phyloP scores from a whole-genome alignment of 2,797 vertebrate species.

The Sternotherus odoratus region DNA sequence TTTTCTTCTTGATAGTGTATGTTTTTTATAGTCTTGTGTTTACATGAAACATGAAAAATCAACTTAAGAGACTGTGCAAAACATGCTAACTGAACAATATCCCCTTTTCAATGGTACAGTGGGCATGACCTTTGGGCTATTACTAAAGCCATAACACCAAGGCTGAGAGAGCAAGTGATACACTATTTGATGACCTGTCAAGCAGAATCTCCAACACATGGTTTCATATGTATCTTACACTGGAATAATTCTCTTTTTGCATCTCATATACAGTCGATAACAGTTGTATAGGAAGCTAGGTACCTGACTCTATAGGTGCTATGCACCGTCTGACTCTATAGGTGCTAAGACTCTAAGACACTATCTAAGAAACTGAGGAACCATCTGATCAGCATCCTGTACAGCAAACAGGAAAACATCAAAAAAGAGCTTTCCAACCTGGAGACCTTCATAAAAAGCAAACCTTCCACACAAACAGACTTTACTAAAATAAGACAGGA shows the following conservation, averaged over 20 bases:
- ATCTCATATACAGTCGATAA: background rate
- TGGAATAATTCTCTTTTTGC: background rate
- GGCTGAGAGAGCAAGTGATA: background rate
- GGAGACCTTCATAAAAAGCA: too few relatives aligned
- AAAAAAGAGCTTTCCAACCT: too few relatives aligned
- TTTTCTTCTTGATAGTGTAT: background rate
- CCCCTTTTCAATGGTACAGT: background rate
- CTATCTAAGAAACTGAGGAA: too few relatives aligned
- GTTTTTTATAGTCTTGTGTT: background rate
- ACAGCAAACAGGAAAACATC: too few relatives aligned
- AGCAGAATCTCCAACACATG: background rate
- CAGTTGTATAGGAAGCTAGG: background rate
- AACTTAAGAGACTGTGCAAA: background rate
- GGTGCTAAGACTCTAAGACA: too few relatives aligned
- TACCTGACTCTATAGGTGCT: background rate
- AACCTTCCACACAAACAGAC: too few relatives aligned
- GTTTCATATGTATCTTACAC: background rate
- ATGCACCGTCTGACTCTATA: too few relatives aligned
- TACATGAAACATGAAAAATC: background rate
- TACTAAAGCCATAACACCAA: background rate
- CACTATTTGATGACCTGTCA: background rate
- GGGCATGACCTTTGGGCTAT: background rate
- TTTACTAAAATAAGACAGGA: too few relatives aligned
- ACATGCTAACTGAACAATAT: background rate
- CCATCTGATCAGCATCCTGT: too few relatives aligned